phyloP scores from a whole-genome alignment of 2,888 invertebrate genomes.

The Andrena chrysosceles region DNA sequence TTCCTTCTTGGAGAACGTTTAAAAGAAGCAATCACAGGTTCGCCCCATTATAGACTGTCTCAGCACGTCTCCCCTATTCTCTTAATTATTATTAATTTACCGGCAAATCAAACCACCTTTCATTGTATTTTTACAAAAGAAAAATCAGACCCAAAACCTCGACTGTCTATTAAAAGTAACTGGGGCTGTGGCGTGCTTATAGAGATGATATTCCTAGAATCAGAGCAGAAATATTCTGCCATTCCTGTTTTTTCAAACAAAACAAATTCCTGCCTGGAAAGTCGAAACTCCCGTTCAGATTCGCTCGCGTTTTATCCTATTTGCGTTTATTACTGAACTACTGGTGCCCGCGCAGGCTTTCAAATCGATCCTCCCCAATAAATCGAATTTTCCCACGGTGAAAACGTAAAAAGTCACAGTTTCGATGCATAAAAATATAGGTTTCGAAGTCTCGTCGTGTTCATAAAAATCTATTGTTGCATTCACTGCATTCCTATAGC shows the following conservation, averaged over 20 bases:
- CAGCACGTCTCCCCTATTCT: constrained; percentile 2
- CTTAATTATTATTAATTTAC: constrained; percentile 1
- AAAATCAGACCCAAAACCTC: not conserved
- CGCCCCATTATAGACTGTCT: not conserved
- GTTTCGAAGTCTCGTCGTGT: not conserved
- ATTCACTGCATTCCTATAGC: no score
- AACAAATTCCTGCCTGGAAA: constrained; percentile 4
- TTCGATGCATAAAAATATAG: not conserved
- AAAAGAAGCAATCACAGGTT: constrained; percentile 32
- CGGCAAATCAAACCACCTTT: not conserved
- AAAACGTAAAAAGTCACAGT: not conserved
- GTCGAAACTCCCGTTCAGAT: constrained; percentile 19
- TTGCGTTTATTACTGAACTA: constrained; percentile 12
- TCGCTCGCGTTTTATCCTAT: not conserved
- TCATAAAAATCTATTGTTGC: not conserved
- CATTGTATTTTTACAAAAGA: not conserved
- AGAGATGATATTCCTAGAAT: no score
- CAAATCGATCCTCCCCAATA: constrained; percentile 14
- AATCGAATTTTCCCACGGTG: constrained; percentile 5
- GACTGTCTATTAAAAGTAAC: not conserved
- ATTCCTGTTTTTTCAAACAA: not conserved
- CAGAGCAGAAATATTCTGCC: not conserved
- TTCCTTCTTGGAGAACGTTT: constrained; percentile 9
- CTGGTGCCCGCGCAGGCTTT: not conserved
- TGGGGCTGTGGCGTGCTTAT: no score